Evolutionary conservation across 2,113 vertebrate species (phyloP), one percentile per base, ranked within the genome.

Genomic region (Eubucco bourcierii): DNA sequence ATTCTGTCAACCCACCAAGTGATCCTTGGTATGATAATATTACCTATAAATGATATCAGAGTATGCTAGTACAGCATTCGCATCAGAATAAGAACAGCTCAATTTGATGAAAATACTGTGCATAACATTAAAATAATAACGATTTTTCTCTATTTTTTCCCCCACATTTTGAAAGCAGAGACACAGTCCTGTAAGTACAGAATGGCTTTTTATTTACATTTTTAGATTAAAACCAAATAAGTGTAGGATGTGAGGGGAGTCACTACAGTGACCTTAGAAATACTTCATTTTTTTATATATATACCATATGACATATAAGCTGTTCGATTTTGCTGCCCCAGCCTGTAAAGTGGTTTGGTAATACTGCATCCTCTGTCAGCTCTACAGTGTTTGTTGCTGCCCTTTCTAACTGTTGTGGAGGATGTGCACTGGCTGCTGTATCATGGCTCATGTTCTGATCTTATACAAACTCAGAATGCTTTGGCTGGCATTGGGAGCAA

Each of bases 101-200:
- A 80, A 33, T 75, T 72, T 74, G 75, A 77, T 65, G 61, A 80
- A 87, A 90, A 67, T 56, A 71, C 8, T 46, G 29, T 5, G 0
- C 28, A 55, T 75, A 85, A 47, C 29, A 58, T 39, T 83, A 75
- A 88, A 93, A n/a, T 86, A 89, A 66, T 94, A 66, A 72, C 71
- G 2, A 53, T 95, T 84, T 95, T 94, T 83, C 41, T 80, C 10
- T 94, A 87, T 93, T 50, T 94, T 75, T 17, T 6, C 5, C 31
- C 77, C 12, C 46, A 47, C 80, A 80, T 95, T 94, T 92, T 96
- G 75, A 95, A 95, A 91, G 95, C 96, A 98, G 98, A 98, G 98
- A 86, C 97, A 98, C 95, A 97, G 96, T 97, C 97, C 97, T 95
- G 98, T 98, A 98, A 98, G 98, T 98, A 93, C 44, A 94, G 92